Evolutionary conservation across 2,113 vertebrate species (phyloP).

Genomic region (Gambusia holbrooki): DNA sequence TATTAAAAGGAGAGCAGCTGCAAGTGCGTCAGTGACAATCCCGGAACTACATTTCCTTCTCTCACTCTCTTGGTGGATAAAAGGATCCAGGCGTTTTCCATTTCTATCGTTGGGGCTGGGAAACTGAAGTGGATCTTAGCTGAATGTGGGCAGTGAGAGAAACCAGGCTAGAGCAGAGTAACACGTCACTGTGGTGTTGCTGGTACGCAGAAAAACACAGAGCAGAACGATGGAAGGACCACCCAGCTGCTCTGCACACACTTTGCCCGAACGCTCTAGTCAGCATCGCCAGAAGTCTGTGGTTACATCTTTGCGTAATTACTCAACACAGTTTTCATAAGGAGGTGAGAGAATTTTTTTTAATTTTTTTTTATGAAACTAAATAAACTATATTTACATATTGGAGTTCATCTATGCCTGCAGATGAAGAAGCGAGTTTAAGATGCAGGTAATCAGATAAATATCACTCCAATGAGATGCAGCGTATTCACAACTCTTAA

Average conservation of each 20-base stretch:
- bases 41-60: slow-evolving; percentile 25
- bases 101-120: slow-evolving; percentile 51
- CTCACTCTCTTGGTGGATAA: slow-evolving; percentile 31
- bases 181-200: slow-evolving; percentile 43
- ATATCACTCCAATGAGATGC: not conserved
- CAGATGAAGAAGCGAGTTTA: slow-evolving; percentile 6
- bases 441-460: not conserved
- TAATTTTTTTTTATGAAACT: not conserved
- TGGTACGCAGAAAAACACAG: slow-evolving; percentile 28
- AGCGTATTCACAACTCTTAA: not conserved
- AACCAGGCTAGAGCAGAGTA: slow-evolving; percentile 33
- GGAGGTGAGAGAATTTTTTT: not conserved
- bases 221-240: slow-evolving; percentile 39
- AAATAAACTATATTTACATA: slow-evolving; percentile 9
- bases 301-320: slow-evolving; percentile 15
- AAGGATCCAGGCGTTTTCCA: slow-evolving; percentile 44
- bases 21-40: slow-evolving; percentile 37
- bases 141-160: slow-evolving; percentile 42
- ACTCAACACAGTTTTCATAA: slow-evolving; percentile 10
- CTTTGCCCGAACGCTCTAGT: slow-evolving; percentile 19
- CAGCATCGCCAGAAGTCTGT: slow-evolving; percentile 12
- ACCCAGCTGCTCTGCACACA: slow-evolving; percentile 53
- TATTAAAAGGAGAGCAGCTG: slow-evolving; percentile 40
- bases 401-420: slow-evolving; percentile 1
- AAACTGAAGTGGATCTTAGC: slow-evolving; percentile 50